phyloP scores from a whole-genome alignment of 2,888 invertebrate genomes.

The Seira musarum region DNA sequence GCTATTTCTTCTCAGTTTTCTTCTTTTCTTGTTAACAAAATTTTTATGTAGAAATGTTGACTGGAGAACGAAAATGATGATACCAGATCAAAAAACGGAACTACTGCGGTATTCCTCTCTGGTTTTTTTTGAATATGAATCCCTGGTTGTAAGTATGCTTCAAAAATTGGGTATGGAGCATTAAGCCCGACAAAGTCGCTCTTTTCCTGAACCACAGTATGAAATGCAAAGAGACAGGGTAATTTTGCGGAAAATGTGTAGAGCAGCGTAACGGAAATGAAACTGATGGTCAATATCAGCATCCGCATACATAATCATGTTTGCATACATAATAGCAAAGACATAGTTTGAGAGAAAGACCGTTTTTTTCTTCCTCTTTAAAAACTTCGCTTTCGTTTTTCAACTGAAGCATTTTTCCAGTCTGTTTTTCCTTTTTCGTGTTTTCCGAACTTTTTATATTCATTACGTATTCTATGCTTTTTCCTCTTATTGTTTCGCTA shows the following conservation, averaged over 20 bases:
- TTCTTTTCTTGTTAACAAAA: conserved; percentile 9
- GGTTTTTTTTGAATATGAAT: conserved; percentile 4
- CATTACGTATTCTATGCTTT: conserved; percentile 38
- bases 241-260: conserved; percentile 60
- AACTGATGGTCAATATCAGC: conserved; percentile 51
- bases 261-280: conserved; percentile 47
- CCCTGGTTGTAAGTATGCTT: conserved; percentile 19
- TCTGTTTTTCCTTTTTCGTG: conserved; percentile 1
- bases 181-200: conserved; percentile 30
- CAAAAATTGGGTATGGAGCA: conserved; percentile 36
- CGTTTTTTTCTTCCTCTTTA: too few species aligned
- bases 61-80: conserved; percentile 42
- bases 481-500: conserved; percentile 26
- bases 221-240: conserved; percentile 58
- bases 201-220: conserved; percentile 25
- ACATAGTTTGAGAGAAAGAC: too few species aligned
- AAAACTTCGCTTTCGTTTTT: too few species aligned
- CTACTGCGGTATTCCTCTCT: conserved; percentile 40
- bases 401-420: too few species aligned
- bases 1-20: conserved; percentile 13
- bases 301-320: conserved; percentile 30
- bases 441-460: conserved; percentile 32
- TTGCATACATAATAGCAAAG: conserved; percentile 22
- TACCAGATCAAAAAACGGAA: conserved; percentile 53
- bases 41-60: neutral